Percentiles rank a stretch among this genome's conserved stretches.
Evolutionary conservation across 1,140 invertebrate species (phyloP).

Genomic region (Bradysia coprophila): DNA sequence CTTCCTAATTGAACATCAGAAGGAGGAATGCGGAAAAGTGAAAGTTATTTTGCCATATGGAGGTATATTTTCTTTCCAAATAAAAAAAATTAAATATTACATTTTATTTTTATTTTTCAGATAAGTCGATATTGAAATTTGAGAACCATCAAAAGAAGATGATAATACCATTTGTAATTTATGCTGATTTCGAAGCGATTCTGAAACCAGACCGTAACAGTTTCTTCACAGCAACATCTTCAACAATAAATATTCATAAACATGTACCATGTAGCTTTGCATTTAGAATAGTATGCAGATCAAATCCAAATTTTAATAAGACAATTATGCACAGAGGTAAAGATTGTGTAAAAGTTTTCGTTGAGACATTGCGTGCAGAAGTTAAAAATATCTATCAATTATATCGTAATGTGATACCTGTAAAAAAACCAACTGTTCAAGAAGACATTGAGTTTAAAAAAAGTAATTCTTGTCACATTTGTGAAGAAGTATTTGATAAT

Average conservation of each 20-base stretch:
- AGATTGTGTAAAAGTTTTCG: slow-evolving; percentile 12
- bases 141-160: slow-evolving; percentile 11
- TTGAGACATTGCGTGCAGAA: slow-evolving; percentile 7
- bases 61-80: too few species aligned
- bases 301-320: slow-evolving; percentile 10
- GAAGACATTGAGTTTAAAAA: slow-evolving; percentile 4
- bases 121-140: too few species aligned
- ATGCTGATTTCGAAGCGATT: slow-evolving; percentile 19
- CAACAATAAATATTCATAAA: slow-evolving; percentile 11
- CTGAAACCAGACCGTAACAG: slow-evolving; percentile 6
- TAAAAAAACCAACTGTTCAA: slow-evolving; percentile 7
- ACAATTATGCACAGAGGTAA: slow-evolving; percentile 10
- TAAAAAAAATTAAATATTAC: slow-evolving; percentile 8
- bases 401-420: slow-evolving; percentile 8
- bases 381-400: slow-evolving; percentile 6
- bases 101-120: slow-evolving; percentile 6
- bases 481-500: slow-evolving; percentile 8
- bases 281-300: slow-evolving; percentile 13
- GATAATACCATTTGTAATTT: slow-evolving; percentile 14
- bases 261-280: slow-evolving; percentile 14
- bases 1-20: slow-evolving; percentile 9
- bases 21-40: too few species aligned
- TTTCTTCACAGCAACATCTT: slow-evolving; percentile 2
- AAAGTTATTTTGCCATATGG: too few species aligned
- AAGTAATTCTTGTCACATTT: slow-evolving; percentile 13